Percentiles rank a stretch among this genome's conserved stretches.
Evolutionary conservation across 2,113 vertebrate genomes (phyloP).

Genomic region (Pygoscelis antarcticus): DNA sequence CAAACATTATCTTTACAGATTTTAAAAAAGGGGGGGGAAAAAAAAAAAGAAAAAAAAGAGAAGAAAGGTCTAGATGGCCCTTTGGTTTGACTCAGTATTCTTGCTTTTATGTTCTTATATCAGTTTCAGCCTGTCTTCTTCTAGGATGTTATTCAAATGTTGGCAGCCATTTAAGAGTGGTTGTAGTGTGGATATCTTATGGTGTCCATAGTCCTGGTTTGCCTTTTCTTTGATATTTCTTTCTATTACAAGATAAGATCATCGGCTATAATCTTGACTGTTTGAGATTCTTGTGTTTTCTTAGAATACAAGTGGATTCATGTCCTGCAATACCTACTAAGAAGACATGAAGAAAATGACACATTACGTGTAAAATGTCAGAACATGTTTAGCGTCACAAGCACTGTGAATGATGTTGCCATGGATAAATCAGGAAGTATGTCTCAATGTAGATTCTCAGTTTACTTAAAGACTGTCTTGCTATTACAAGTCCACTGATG

Average conservation of each 20-base stretch:
- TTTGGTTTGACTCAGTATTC: not conserved
- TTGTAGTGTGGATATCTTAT: not conserved
- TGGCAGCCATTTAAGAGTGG: not conserved
- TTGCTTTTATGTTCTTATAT: not conserved
- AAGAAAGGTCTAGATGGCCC: fast-evolving
- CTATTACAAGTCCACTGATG: not conserved
- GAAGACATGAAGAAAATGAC: not conserved
- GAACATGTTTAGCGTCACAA: not conserved
- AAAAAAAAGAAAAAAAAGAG: too few species aligned
- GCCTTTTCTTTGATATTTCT: not conserved
- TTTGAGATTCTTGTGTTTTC: not conserved
- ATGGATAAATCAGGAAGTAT: not conserved
- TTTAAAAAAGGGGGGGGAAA: not conserved
- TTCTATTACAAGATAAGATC: not conserved
- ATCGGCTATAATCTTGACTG: not conserved
- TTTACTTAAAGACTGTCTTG: not conserved
- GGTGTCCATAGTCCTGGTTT: not conserved
- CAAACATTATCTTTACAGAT: not conserved
- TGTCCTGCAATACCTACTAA: not conserved
- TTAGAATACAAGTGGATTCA: not conserved
- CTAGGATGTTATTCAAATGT: not conserved
- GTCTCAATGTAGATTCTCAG: not conserved
- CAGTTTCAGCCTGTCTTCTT: not conserved
- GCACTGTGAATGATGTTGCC: not conserved
- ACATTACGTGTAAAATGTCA: not conserved